Base-by-base conservation (phyloP, 1,140 invertebrate species). In the Cylas formicarius region DNA sequence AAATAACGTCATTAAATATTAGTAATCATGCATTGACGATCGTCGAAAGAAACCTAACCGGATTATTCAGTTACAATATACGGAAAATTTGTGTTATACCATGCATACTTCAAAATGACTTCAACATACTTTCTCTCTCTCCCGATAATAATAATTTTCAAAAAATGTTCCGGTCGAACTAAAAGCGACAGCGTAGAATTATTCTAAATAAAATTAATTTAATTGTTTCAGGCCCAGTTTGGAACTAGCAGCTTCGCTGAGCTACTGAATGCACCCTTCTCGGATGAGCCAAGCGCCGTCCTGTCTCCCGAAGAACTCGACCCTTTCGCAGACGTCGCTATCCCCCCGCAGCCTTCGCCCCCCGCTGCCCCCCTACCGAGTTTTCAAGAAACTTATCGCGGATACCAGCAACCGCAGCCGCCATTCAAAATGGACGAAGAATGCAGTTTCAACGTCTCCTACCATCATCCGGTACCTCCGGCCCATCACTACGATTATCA, bases 341-440 rank as follows among this genome's bases (percentile, higher is more conserved):
- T 62, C 23, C 53, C 57, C 11, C 61, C 61, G 17, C 60, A 58
- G 38, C 58, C 58, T 18, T 58, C 62, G 21, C 58, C 55, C 11
- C 58, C 62, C 44, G 65, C 44, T 49, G 78, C 81, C 28, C 79
- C 84, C 21, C 66, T 89, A 44, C 85, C 85, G 33, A 87, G 84
- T 69, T 90, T 88, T n/a, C 22, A 48, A 39, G 45, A 48, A 48
- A 48, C 45, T 11, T 48, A 48, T 41, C 37, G 45, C 14, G 29
- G 34, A 16, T 48, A 41, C 31, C 45, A 41, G 36, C 45, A 48
- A 19, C 45, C 40, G 23, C 42, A 44, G 22, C 28, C 44, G 18
- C 32, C 16, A n/a, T 74, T 83, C 52, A 85, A 84, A 64, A 84
- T 84, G 82, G 82, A 85, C 55, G 82, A 84, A 58, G 84, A 85